Percentiles rank a stretch among this genome's conserved stretches.
Conservation (phyloP, 2,113 vertebrate genomes). For the Megaptera novaeangliae region DNA sequence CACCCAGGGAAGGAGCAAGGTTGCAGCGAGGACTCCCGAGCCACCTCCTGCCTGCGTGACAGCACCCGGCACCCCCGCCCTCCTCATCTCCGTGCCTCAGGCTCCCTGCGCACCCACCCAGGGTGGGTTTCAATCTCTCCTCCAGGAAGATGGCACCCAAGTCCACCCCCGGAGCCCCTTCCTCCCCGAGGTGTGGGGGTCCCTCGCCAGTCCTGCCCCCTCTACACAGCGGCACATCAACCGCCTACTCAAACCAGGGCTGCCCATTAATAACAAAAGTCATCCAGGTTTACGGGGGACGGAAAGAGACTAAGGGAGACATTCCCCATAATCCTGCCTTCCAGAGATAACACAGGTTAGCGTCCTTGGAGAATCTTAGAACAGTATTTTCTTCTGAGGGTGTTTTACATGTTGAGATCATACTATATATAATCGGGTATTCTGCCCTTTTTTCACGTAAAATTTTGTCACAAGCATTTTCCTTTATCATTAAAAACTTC, state of each 20-base stretch:
- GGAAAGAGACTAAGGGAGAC: neutral
- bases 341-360: neutral
- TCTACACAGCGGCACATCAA: accelerated
- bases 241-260: neutral
- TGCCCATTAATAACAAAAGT: neutral
- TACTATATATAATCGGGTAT: too few relatives aligned
- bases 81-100: accelerated
- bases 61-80: neutral
- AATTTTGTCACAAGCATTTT: neutral
- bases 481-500: neutral
- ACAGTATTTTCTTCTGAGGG: neutral
- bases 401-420: neutral
- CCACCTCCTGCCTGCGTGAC: neutral
- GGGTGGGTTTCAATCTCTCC: too few relatives aligned
- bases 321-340: neutral
- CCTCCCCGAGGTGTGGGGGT: neutral
- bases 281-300: neutral
- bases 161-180: too few relatives aligned
- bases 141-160: neutral
- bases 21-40: accelerated
- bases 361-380: neutral
- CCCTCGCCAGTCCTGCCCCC: neutral
- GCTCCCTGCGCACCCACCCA: neutral
- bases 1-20: neutral
- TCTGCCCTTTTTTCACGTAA: neutral